phyloP scores from a whole-genome alignment of 1,140 invertebrate species.

The Battus philenor region DNA sequence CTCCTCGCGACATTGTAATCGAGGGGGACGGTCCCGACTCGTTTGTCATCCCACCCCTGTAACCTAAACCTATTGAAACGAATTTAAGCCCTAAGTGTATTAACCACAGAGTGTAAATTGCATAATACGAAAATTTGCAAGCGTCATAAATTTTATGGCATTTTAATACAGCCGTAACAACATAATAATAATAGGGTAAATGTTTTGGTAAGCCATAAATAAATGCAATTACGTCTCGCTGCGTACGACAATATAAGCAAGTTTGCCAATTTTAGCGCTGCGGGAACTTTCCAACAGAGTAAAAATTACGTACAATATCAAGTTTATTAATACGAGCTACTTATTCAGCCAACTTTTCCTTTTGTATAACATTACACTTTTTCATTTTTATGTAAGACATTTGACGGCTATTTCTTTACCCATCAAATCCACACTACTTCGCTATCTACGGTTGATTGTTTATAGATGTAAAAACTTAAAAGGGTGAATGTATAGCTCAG shows the following conservation, averaged over 20 bases:
- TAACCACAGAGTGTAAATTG: no score
- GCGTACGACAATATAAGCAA: slow-evolving; percentile 38
- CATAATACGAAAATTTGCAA: slow-evolving; percentile 33
- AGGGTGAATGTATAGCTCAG: no score
- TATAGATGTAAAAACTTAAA: no score
- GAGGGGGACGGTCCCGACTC: slow-evolving; percentile 52
- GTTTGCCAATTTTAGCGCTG: slow-evolving; percentile 21
- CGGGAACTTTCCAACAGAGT: no score
- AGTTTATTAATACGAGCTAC: no score
- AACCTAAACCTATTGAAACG: slow-evolving; percentile 1
- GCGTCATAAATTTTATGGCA: slow-evolving; percentile 72
- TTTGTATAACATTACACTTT: not conserved
- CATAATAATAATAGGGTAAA: slow-evolving; percentile 73
- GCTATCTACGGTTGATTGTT: no score
- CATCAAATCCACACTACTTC: no score
- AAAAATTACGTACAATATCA: no score
- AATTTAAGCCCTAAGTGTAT: slow-evolving; percentile 20
- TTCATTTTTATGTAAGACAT: not conserved
- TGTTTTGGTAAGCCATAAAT: slow-evolving; percentile 75
- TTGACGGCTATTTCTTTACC: no score
- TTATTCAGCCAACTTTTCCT: no score
- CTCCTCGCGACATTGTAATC: slow-evolving; percentile 53
- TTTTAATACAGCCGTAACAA: slow-evolving; percentile 73
- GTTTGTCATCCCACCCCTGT: slow-evolving; percentile 60
- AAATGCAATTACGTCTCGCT: slow-evolving; percentile 52